Evolutionary conservation across 2,888 invertebrate genomes (phyloP).

Genomic region (Ypsolopha sequella): DNA sequence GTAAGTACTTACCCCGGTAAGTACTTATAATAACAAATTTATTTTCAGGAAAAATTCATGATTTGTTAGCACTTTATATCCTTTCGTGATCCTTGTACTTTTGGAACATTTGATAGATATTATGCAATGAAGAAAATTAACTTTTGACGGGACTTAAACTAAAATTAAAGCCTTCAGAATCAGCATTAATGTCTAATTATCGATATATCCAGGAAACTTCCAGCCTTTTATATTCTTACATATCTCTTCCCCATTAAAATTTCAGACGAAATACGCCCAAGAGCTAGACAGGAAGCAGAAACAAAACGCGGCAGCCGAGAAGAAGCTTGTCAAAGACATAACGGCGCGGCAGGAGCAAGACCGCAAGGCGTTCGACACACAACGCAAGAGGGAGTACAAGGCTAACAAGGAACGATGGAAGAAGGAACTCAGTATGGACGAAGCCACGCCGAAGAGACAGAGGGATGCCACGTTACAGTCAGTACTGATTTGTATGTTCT

Average conservation of each 20-base stretch:
- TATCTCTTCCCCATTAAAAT: constrained; percentile 3
- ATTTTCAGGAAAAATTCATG: too few relatives aligned
- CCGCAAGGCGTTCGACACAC: constrained; percentile 89
- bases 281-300: constrained; percentile 86
- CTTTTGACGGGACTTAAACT: too few relatives aligned
- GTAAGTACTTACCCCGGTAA: too few relatives aligned
- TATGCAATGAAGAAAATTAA: too few relatives aligned
- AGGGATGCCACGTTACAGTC: constrained; percentile 76
- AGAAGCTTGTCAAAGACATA: constrained; percentile 94
- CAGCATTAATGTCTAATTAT: too few relatives aligned
- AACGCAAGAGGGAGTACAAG: constrained; percentile 97
- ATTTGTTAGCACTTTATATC: too few relatives aligned
- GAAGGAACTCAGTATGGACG: constrained; percentile 91
- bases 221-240: background rate
- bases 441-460: constrained; percentile 91
- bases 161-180: too few relatives aligned
- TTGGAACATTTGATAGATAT: too few relatives aligned
- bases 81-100: too few relatives aligned
- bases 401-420: constrained; percentile 97
- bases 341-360: constrained; percentile 91
- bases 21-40: too few relatives aligned
- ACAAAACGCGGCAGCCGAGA: constrained; percentile 89
- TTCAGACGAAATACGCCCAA: constrained; percentile 79
- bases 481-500: background rate
- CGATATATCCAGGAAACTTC: background rate